Percentiles rank a stretch among this genome's conserved stretches.
Conservation (phyloP, 2,797 vertebrate species). For the Halcyon chelicuti region DNA sequence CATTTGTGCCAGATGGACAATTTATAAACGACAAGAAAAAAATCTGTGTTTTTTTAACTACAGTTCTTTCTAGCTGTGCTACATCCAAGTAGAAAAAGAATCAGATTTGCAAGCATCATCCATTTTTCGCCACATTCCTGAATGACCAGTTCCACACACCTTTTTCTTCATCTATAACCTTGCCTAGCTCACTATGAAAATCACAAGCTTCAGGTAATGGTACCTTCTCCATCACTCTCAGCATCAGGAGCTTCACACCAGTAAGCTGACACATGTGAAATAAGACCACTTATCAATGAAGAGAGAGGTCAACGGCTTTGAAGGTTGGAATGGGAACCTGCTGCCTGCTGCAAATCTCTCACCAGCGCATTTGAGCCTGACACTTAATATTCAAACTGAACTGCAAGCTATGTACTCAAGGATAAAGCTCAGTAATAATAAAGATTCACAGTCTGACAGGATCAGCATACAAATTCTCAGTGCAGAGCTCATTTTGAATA, state of each 20-base stretch:
- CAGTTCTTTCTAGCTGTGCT: neutral
- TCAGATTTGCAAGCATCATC: neutral
- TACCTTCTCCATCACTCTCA: neutral
- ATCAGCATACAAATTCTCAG: constrained; percentile 63
- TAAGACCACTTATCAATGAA: constrained; percentile 47
- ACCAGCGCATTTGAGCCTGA: constrained; percentile 49
- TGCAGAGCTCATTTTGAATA: constrained; percentile 17
- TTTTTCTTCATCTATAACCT: neutral
- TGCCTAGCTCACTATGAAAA: neutral
- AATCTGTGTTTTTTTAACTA: neutral
- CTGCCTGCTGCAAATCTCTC: constrained; percentile 55
- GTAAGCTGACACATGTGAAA: constrained; percentile 33
- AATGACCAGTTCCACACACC: neutral
- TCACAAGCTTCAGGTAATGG: neutral
- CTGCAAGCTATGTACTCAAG: constrained; percentile 68
- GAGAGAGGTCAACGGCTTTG: constrained; percentile 31
- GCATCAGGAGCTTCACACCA: neutral
- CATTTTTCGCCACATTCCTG: neutral
- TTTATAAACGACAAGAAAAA: neutral
- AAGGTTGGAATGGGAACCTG: constrained; percentile 23
- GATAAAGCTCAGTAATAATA: constrained; percentile 69
- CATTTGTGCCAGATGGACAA: neutral
- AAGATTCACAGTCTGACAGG: constrained; percentile 56
- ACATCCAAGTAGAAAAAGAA: neutral
- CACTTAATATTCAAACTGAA: constrained; percentile 78